Base-by-base conservation (phyloP, 2,888 invertebrate species). In the Monoplex corrugatus region DNA sequence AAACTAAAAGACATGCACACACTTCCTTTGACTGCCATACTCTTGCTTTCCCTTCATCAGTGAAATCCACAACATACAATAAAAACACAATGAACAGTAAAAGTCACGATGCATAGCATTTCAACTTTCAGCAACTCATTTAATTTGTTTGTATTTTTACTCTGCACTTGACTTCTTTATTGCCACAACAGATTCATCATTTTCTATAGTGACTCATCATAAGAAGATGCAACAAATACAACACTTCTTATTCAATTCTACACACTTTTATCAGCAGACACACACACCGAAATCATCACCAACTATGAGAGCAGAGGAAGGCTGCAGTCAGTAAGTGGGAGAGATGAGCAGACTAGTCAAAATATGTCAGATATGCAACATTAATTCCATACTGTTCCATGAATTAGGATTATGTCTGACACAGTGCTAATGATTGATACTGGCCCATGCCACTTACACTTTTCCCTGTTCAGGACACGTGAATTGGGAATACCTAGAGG, bases 381-480 rank as follows among this genome's bases (percentile, higher is more conserved):
- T 80, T 80, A 43, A 80, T 40, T 80, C 78, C 6, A 23, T 28
- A 16, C 19, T 2, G 10, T 23, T 43, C 13, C 10, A 43, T 28
- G n/a, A 8, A n/a, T 68, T 16, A 68, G 3, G 32, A 32, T 28
- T 10, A 40, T 23, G 83, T 45, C 13, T 45, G 16, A 23, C 13
- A 45, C 57, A 84, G 57, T 19, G 57, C 84, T 57, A 80, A 38
- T 19, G 43, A 84, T 43, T 23, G 28, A 84, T 84, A 57, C 23
- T 57, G 84, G 84, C 43, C 32, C 68, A 86, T 86, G 86, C 86
- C 82, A 93, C 93, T 93, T 92, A 93, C 93, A 90, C 90, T 93
- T 93, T 90, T 92, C 92, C 92, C 91, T 91, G 91, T 91, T 92
- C 75, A 92, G 88, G 85, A 84, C 89, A 10, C 90, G 88, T 23